Base-by-base conservation (phyloP, 2,797 vertebrate species). In the Phoxinus dragarum region DNA sequence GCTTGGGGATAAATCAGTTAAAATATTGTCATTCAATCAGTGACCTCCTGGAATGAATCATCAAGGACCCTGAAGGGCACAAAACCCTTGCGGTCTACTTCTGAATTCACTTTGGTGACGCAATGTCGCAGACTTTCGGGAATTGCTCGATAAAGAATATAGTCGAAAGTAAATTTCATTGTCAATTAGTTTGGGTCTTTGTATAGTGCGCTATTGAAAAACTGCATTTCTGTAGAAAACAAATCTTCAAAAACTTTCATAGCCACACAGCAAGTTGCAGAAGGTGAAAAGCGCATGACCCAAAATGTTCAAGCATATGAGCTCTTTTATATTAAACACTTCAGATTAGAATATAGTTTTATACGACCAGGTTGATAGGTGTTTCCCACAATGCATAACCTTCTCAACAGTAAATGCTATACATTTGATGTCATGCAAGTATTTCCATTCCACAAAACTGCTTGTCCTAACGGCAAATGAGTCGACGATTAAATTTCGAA, bases 1-100 rank as follows among this genome's bases (percentile, higher is more conserved):
- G 66, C 75, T 44, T 44, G 3, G 40, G 42, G 47, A 83, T 14
- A 38, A 83, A 49, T 61, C 31, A 40, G 56, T 61, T 73, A 73
- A 74, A 75, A 66, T 14, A 12, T 38, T 74, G 6, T 73, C 38
- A 44, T 83, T 75, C 44, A 66, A 34, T 64, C 27, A 74, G 19
- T 16, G 40, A 16, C 54, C 71, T 61, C 7, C 81, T 79, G 56
- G 17, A 64, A 59, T 31, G 38, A 44, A 19, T 64, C 56, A 79
- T 64, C 38, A 64, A 79, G n/a, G 56, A 40, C 56, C 6, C 19
- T 49, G 61, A 80, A 80, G 78, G 78, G 78, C 27, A 80, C 27
- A 67, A 5, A 67, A 47, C 42, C 61, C 59, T 49, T 67, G 78
- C 3, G 31, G 78, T 66, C 42, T 42, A 80, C 27, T 80, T 66